Evolutionary conservation across 2,888 invertebrate genomes (phyloP).

Genomic region (Protophormia terraenovae): DNA sequence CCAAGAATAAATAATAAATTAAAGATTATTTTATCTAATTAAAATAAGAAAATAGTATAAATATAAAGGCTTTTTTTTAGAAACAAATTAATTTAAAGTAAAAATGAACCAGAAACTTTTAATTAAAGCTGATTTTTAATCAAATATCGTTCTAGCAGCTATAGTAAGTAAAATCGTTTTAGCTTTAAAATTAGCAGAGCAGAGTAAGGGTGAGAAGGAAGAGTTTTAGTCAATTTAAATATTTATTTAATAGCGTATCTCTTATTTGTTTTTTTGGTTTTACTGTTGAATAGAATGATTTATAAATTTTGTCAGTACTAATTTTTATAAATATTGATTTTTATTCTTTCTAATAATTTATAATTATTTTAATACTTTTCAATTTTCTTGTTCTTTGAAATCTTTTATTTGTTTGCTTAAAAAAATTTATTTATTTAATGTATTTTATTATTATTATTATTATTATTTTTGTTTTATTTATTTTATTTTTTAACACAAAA

Average conservation of each 20-base stretch:
- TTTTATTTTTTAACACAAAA: slow-evolving; percentile 53
- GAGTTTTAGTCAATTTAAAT: neutral
- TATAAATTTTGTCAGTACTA: slow-evolving; percentile 17
- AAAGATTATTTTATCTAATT: neutral
- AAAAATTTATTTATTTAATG: neutral
- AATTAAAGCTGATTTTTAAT: neutral
- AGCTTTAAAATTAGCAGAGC: no score
- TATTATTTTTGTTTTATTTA: neutral
- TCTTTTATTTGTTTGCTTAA: slow-evolving; percentile 10
- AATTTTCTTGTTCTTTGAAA: neutral
- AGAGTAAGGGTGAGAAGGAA: neutral
- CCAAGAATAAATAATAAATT: neutral
- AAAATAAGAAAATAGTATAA: neutral
- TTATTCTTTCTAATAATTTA: neutral
- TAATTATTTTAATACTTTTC: slow-evolving; percentile 14
- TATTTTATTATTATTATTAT: neutral
- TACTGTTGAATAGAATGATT: neutral
- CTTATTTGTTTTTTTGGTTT: neutral
- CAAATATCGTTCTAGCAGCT: neutral
- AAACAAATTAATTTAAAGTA: neutral
- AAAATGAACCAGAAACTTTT: neutral
- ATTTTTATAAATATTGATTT: neutral
- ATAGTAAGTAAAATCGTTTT: neutral
- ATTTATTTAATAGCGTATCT: neutral
- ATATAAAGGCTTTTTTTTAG: neutral